Evolutionary conservation across 2,113 vertebrate species (phyloP), one percentile per base, ranked within the genome.

Genomic region (Dolichallabes microphthalmus): DNA sequence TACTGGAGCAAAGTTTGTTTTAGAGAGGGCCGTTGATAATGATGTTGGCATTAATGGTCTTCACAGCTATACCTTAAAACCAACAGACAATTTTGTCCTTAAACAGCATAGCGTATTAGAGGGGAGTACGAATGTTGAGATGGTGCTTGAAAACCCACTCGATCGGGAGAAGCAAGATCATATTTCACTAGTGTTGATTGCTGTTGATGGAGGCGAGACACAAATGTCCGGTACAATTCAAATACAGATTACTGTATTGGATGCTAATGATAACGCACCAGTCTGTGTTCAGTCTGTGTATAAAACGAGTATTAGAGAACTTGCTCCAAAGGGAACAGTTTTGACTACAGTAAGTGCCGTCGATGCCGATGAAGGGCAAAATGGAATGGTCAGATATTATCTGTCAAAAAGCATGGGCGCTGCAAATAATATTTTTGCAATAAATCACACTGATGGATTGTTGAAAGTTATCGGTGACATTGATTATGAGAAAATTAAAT

Each of bases 41-140:
- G 95, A 96, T 53, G 87, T 94, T 2, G 94, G 94, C 20, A 82
- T 15, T 4, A 96, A 96, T 30, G 68, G 83, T 55, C 90, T 96
- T 2, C 93, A 95, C 69, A 92, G 84, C 25, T 96, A 96, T 39
- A 76, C 88, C 0, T 89, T 96, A 3, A 92, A 91, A 0, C 90
- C 92, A 1, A 93, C 74, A 8, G 87, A 94, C 45, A 10, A 93
- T 91, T 94, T 94, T 71, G 64, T 7, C 68, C 4, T 77, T 94
- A 91, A 93, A 52, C 61, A 93, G 20, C 89, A 91, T 88, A 89
- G 0, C 78, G 19, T 68, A 61, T 61, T 66, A 12, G 91, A 92
- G 3, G 92, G 93, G 0, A 83, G 52, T 0, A 93, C 90, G 75
- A 87, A 82, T 22, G 89, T 89, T 0, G 92, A 93, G 57, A 75